phyloP scores from a whole-genome alignment of 2,888 invertebrate genomes.

The Melanotus villosus region DNA sequence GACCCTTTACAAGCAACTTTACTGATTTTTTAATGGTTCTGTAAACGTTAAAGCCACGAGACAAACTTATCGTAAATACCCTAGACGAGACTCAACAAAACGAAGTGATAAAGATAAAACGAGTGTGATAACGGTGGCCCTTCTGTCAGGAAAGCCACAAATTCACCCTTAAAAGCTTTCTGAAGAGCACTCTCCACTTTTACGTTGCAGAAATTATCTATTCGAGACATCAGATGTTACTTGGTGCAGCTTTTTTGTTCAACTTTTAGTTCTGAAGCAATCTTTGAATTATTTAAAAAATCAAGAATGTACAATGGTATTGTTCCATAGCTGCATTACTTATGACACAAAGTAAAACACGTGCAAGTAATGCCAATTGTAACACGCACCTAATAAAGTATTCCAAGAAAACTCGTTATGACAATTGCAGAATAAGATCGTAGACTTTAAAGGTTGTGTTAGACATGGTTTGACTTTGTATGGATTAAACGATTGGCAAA shows the following conservation, averaged over 20 bases:
- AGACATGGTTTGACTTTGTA: conserved; percentile 42
- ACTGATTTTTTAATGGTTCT: too few relatives aligned
- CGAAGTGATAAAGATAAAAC: not conserved
- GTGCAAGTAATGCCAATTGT: conserved; percentile 23
- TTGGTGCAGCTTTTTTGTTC: not conserved
- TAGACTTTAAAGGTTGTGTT: conserved; percentile 36
- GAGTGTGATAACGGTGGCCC: not conserved
- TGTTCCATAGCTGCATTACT: too few relatives aligned
- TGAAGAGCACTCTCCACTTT: not conserved
- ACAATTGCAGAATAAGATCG: conserved; percentile 36
- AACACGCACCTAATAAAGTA: not conserved
- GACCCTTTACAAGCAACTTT: too few relatives aligned
- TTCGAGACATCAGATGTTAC: not conserved
- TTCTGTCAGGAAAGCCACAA: not conserved
- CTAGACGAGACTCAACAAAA: conserved; percentile 20
- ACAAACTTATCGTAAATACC: not conserved
- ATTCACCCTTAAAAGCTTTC: not conserved
- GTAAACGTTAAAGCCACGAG: not conserved
- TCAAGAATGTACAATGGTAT: too few relatives aligned
- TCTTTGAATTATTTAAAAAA: too few relatives aligned
- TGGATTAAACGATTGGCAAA: conserved; percentile 38
- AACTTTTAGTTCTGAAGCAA: not conserved
- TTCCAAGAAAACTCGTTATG: conserved; percentile 38
- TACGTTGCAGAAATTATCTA: conserved; percentile 16
- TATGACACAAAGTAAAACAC: not conserved